phyloP scores from a whole-genome alignment of 2,888 invertebrate genomes.

The Tromatobia lineatoria region DNA sequence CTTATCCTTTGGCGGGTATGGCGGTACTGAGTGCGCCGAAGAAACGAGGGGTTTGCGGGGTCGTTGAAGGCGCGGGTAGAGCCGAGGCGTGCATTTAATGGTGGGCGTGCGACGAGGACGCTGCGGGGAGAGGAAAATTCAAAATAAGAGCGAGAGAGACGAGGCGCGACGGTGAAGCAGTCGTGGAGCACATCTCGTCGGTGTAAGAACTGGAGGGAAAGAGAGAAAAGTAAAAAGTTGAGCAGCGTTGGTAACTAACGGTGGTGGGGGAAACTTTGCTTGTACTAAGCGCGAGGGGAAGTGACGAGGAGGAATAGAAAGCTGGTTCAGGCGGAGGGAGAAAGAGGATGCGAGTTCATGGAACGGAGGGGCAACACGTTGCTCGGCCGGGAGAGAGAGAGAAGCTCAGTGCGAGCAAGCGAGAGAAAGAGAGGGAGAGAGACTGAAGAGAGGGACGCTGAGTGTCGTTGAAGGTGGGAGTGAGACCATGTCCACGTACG shows the following conservation, averaged over 20 bases:
- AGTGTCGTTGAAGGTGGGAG: slow-evolving; percentile 49
- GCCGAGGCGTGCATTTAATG: slow-evolving; percentile 67
- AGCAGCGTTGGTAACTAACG: slow-evolving; percentile 48
- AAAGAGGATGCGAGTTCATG: slow-evolving; percentile 16
- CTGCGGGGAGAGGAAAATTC: slow-evolving; percentile 71
- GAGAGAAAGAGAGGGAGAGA: slow-evolving; percentile 38
- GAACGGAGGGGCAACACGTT: slow-evolving; percentile 12
- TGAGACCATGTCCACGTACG: slow-evolving; percentile 37
- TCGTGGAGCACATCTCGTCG: slow-evolving; percentile 5
- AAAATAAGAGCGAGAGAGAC: slow-evolving; percentile 71
- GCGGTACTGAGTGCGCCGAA: slow-evolving; percentile 82
- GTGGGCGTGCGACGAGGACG: slow-evolving; percentile 81
- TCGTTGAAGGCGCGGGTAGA: slow-evolving; percentile 69
- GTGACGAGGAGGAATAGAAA: slow-evolving; percentile 39
- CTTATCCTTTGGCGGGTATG: slow-evolving; percentile 84
- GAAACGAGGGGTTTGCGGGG: slow-evolving; percentile 71
- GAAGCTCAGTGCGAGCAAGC: too few relatives aligned
- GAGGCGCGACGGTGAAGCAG: slow-evolving; percentile 32
- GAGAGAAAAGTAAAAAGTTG: slow-evolving; percentile 41
- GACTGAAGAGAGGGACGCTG: slow-evolving; percentile 34
- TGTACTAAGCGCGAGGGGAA: slow-evolving; percentile 58
- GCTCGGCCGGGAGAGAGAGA: slow-evolving; percentile 18
- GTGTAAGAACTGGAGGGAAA: slow-evolving; percentile 35
- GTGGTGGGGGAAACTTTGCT: slow-evolving; percentile 50
- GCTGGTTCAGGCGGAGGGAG: slow-evolving; percentile 21